Evolutionary conservation across 2,113 vertebrate species (phyloP).

Genomic region (Cyanoramphus novaezelandiae): DNA sequence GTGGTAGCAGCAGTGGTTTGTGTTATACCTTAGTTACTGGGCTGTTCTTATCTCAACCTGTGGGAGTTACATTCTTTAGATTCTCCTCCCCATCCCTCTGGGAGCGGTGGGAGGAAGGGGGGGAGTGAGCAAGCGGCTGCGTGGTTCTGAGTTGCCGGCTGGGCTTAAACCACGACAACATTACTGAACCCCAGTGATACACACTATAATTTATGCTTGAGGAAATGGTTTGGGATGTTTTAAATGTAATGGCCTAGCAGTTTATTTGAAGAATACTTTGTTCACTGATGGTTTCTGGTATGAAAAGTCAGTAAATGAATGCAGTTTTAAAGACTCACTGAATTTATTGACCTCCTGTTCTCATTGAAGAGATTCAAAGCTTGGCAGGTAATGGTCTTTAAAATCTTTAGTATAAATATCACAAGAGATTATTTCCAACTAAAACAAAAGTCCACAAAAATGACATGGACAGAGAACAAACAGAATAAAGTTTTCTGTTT

Average conservation of each 20-base stretch:
- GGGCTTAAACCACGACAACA: too few species aligned
- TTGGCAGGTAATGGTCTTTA: neutral
- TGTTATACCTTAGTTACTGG: too few species aligned
- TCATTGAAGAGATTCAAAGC: neutral
- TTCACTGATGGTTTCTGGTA: neutral
- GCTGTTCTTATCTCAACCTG: too few species aligned
- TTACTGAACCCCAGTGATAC: neutral
- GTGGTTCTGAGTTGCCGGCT: too few species aligned
- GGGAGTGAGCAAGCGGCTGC: too few species aligned
- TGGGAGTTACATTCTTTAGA: too few species aligned
- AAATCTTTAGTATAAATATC: neutral
- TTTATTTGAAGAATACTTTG: neutral
- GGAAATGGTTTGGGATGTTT: neutral
- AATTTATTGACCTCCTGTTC: neutral
- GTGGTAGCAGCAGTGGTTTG: too few species aligned
- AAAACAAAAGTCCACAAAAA: neutral
- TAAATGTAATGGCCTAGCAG: neutral
- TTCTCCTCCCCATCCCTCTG: too few species aligned
- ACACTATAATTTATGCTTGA: neutral
- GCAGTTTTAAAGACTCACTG: neutral
- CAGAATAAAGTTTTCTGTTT: constrained; percentile 10
- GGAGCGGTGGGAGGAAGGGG: too few species aligned
- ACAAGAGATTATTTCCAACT: neutral
- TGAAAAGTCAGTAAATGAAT: neutral
- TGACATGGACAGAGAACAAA: neutral